Evolutionary conservation across 2,113 vertebrate genomes (phyloP), one percentile per base, ranked within the genome.

Genomic region (Hydrolagus affinis): DNA sequence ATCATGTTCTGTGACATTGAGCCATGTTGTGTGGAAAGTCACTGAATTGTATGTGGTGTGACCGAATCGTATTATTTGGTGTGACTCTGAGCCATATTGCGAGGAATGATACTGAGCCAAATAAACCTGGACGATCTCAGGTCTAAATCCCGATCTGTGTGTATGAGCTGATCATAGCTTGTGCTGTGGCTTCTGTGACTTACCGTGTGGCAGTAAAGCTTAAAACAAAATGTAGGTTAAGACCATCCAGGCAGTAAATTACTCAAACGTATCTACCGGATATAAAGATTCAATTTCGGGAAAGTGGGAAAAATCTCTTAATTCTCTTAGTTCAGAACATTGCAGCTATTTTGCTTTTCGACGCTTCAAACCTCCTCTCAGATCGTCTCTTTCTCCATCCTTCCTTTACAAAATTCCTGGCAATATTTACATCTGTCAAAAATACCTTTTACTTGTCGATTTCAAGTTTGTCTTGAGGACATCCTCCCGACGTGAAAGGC

Each of bases 351-450:
- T 66, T 32, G 21, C 28, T 32, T 32, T 83, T 83, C 14, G 28
- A 32, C 15, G 15, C 66, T 68, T 83, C 62, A 83, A 83, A 66
- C 23, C 66, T 66, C 78, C 25, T 59, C 62, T 83, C 23, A 83
- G 60, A 83, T 28, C 64, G 66, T 83, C 62, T 23, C 62, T 56
- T 15, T 11, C 57, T n/a, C n/a, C n/a, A n/a, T n/a, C n/a, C n/a
- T n/a, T n/a, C n/a, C n/a, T 64, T 19, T 9, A 56, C 32, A 75
- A 75, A 30, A 75, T 75, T 75, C 28, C 60, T 64, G 10, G 66
- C 32, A 8, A 2, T 83, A 21, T 6, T 1, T 32, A 30, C 21
- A 56, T 3, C 59, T 28, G 25, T 28, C 19, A 28, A 83, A 66
- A 66, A 83, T 83, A 0, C 15, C 11, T 66, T 30, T 68, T 6